phyloP scores from a whole-genome alignment of 2,888 invertebrate species.

The Antheraea yamamai region DNA sequence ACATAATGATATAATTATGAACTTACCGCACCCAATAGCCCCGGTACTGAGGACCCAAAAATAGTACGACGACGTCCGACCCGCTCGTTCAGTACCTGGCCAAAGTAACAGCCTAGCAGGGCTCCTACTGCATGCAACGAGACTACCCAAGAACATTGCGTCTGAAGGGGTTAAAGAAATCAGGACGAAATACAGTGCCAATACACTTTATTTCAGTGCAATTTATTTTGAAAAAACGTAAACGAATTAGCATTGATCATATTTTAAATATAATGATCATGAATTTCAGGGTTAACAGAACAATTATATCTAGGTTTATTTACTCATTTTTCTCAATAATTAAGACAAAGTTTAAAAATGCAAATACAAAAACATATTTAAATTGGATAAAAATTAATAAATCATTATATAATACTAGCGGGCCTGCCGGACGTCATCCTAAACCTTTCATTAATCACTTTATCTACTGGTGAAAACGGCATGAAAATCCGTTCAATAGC shows the following conservation, averaged over 20 bases:
- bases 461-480: too few species aligned
- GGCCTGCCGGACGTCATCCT: too few species aligned
- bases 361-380: too few species aligned
- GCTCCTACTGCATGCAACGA: constrained; percentile 82
- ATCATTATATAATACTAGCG: too few species aligned
- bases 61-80: constrained; percentile 81
- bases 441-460: too few species aligned
- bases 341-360: too few species aligned
- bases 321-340: too few species aligned
- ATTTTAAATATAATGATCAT: too few species aligned
- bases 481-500: too few species aligned
- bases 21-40: constrained; percentile 80
- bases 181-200: not conserved
- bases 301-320: too few species aligned
- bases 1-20: not conserved
- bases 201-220: not conserved
- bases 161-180: constrained; percentile 44
- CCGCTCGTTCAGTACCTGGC: constrained; percentile 80
- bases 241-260: not conserved
- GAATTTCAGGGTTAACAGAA: too few species aligned
- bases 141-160: constrained; percentile 81
- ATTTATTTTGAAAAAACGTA: not conserved
- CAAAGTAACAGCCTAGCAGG: constrained; percentile 78
- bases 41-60: constrained; percentile 73
- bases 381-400: too few species aligned